phyloP scores from a whole-genome alignment of 2,797 vertebrate species.

The Crax fasciolata region DNA sequence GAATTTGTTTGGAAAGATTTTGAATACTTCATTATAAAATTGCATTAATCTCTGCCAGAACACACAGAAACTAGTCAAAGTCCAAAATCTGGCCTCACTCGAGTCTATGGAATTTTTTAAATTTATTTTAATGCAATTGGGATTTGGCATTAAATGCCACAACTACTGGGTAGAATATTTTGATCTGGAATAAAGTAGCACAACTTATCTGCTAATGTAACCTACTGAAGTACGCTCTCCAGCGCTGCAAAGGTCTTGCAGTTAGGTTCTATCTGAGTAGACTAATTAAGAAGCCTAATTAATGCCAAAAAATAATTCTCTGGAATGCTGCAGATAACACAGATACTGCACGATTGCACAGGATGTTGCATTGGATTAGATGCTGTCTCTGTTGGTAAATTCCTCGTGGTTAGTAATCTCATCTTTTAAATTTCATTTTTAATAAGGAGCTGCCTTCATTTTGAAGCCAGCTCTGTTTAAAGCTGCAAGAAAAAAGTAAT shows the following conservation, averaged over 20 bases:
- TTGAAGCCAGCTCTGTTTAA: constrained; percentile 59
- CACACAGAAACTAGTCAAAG: background rate
- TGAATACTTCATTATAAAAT: constrained; percentile 48
- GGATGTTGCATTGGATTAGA: constrained; percentile 71
- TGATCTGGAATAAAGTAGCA: background rate
- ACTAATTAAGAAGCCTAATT: constrained; percentile 40
- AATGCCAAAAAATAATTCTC: constrained; percentile 40
- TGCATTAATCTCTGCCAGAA: constrained; percentile 34
- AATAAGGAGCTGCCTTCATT: constrained; percentile 55
- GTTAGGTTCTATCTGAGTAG: background rate
- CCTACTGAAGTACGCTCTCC: background rate
- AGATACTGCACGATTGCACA: constrained; percentile 55
- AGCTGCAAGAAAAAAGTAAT: constrained; percentile 58
- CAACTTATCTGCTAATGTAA: background rate
- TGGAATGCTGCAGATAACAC: constrained; percentile 56
- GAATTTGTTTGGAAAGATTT: constrained; percentile 49
- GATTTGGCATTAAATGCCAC: constrained; percentile 28
- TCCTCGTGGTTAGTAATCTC: constrained; percentile 48
- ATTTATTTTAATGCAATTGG: background rate
- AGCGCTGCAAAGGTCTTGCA: background rate
- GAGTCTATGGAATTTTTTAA: background rate
- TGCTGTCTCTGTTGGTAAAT: constrained; percentile 67
- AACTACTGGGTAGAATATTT: constrained; percentile 36
- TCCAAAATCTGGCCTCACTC: background rate
- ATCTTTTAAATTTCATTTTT: constrained; percentile 54